These are phyloP conservation scores for Drosophila pruinosa DNA, from an alignment of 1,140 invertebrate species.

Conservation along the genomic window DNA sequence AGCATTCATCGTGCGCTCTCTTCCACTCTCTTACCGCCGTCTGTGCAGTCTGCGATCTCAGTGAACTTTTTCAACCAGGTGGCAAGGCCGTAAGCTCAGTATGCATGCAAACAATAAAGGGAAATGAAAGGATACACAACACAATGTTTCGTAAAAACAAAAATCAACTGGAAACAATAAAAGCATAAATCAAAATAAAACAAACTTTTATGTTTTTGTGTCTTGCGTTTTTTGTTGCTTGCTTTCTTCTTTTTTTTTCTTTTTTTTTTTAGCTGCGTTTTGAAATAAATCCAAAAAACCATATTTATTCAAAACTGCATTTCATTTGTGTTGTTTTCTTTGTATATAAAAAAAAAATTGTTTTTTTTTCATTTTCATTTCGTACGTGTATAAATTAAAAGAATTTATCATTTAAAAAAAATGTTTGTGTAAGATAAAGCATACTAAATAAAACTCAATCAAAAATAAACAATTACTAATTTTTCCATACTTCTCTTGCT, in stretches of 20 bases:
- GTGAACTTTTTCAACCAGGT: background rate
- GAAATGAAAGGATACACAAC: background rate
- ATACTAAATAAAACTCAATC: conserved; percentile 38
- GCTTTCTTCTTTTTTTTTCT: conserved; percentile 29
- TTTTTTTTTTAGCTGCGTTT: conserved; percentile 63
- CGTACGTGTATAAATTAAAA: conserved; percentile 39
- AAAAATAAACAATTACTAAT: conserved; percentile 40
- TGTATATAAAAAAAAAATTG: conserved; percentile 59
- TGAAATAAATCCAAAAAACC: conserved; percentile 83
- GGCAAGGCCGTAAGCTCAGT: background rate
- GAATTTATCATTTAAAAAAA: conserved; percentile 24
- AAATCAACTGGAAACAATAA: conserved; percentile 11
- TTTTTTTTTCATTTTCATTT: conserved; percentile 47
- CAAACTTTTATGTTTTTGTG: conserved; percentile 53
- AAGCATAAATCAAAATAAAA: conserved; percentile 63
- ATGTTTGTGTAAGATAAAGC: conserved; percentile 39
- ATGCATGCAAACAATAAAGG: background rate
- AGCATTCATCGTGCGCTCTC: background rate
- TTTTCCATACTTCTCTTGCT: conserved; percentile 13
- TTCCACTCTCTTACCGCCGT: background rate
- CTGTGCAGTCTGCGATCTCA: conserved; percentile 4
- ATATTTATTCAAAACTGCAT: conserved; percentile 82
- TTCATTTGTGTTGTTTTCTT: conserved; percentile 22
- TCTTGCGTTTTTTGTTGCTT: conserved; percentile 52
- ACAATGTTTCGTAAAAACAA: background rate